Evolutionary conservation across 2,113 vertebrate species (phyloP), one percentile per base, ranked within the genome.

Genomic region (Carassius gibelio): DNA sequence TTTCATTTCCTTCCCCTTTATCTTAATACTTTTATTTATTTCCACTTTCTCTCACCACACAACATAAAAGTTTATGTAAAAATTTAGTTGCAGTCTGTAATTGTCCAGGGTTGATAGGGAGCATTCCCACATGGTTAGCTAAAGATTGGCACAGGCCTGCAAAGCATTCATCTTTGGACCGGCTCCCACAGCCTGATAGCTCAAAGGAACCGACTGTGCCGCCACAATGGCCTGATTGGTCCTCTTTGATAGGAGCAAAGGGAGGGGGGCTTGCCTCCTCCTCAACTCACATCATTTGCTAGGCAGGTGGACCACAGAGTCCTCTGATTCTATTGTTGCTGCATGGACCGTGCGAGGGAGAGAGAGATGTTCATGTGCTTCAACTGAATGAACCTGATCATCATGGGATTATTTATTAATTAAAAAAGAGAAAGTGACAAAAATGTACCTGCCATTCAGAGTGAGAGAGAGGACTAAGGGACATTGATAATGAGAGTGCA

Each of bases 231-330:
- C 96, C 95, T 97, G 98, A 98, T 99, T 98, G 97, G 96, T 97
- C 96, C 96, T 97, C 96, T 97, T 96, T 93, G 89, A 92, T 91
- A 90, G 88, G 87, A 89, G 95, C 71, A 50, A 94, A 95, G 94
- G 94, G 72, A 79, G 66, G 80, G 77, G 2, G 48, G 34, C 80
- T 84, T 87, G 83, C 83, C 95, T 95, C 95, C 96, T 95, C 95
- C 95, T 94, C 94, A 72, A 94, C 84, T 95, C 96, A 97, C 96
- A 96, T 98, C 96, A 98, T 97, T 97, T 94, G 94, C 95, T 95
- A 96, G 95, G 97, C 97, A 99, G 96, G 97, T 98, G 97, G 97
- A 99, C 96, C 96, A 97, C 96, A 97, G 97, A 97, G 97, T 98
- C 96, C 95, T 95, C 96, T 96, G 96, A 98, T 98, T 98, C 97